Base-by-base conservation (phyloP, 2,888 invertebrate genomes). In the Latrodectus elegans region DNA sequence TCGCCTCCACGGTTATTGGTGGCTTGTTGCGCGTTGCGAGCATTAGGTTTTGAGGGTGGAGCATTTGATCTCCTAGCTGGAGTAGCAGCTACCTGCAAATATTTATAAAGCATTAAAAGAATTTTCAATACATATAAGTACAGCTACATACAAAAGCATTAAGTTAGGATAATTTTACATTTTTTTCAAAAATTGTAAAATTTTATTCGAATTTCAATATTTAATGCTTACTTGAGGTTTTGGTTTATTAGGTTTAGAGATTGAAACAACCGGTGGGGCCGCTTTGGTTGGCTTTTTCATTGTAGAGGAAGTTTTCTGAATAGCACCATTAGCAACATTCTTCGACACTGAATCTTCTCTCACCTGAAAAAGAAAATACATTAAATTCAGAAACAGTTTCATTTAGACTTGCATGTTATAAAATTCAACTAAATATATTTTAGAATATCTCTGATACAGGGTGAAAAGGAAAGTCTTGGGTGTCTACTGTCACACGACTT, bases 261-360 rank as follows among this genome's bases (percentile, higher is more conserved):
- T 52, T 4, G 73, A 15, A 17, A 72, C 55, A 55, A 10, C 11
- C 12, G 12, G 53, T 3, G 55, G 10, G 2, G 78, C 68, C 0
- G 68, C 15, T n/a, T 22, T 17, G 67, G 11, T 17, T n/a, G 67
- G 67, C 17, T 67, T 67, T n/a, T 68, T 74, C 15, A 17, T 38
- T 26, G 55, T 74, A n/a, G 60, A 26, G 60, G 84, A 84, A 79
- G 85, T 60, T 72, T 52, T 85, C 4, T 74, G 26, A 11, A 51
- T 72, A 8, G 85, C 26, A 11, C 70, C 68, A 6, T 38, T 73
- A 38, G 53, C 38, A 22, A 78, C 79, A 26, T 85, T 85, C 51
- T 78, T 68, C 8, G 67, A 52, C 6, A 78, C 67, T 0, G 68
- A 12, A 49, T 85, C 85, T 11, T 85, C 85, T 3, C 85, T 68